Evolutionary conservation across 2,113 vertebrate genomes (phyloP), one percentile per base, ranked within the genome.

Genomic region (Sarotherodon lohbergeri): DNA sequence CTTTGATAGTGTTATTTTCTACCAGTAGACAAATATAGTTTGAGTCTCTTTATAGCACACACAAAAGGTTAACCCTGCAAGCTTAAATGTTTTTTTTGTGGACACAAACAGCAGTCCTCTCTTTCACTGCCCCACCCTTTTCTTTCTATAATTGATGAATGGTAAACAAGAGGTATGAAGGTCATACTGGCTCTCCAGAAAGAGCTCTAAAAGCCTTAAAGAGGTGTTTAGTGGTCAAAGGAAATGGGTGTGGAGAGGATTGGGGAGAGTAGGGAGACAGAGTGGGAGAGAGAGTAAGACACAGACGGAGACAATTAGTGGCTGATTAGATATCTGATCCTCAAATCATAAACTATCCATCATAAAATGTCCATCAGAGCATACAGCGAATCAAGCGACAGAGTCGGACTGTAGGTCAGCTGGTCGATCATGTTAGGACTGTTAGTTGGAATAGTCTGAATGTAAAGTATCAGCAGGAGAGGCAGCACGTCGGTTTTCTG

Each of bases 211-310:
- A 91, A 94, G 94, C 93, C 63, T 80, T 90, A 91, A 92, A 91
- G 89, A 95, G 83, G 91, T 92, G 88, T 93, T 95, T 92, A 94
- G 91, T 91, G 92, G 93, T 88, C 90, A 89, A 83, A 90, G 94
- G 93, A 94, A 94, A 94, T 94, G 89, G 83, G 71, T 71, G 78
- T 79, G 80, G 80, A 76, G 86, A 90, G 43, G 54, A 63, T 86
- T 61, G 85, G 82, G 85, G 41, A 55, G 81, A 79, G 85, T 16
- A 24, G 59, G 82, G 86, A 73, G 80, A 39, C 6, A 61, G n/a
- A 68, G 16, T 17, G 50, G 76, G 52, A 79, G n/a, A 85, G 78
- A 86, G 29, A 83, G 68, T 19, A 9, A 86, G 46, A 78, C 19
- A 14, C 3, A 5, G 16, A 66, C 32, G 32, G 63, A 85, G 82